A percentile compares a stretch with the other conserved stretches of the same genome.
Evolutionary conservation across 2,797 vertebrate genomes (phyloP).

Genomic region (Lates japonicus): DNA sequence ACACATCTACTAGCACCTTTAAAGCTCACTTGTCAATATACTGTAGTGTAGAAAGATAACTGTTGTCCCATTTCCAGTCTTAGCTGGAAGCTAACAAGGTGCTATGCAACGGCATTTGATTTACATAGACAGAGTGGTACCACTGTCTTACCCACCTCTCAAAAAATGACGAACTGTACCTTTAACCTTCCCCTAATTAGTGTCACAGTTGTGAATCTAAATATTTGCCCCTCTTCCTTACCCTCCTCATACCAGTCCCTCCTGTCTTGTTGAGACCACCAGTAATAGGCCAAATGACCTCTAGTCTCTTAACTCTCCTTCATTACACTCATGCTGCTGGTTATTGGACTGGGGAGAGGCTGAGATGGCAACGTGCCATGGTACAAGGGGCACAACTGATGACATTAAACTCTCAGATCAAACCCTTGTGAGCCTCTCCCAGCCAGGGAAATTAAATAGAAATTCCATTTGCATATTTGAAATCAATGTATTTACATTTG

Average conservation of each 20-base stretch:
- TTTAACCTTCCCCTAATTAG: conserved; percentile 30
- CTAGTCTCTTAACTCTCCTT: conserved; percentile 78
- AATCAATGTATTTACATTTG: conserved; percentile 71
- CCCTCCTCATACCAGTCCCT: conserved; percentile 47
- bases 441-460: conserved; percentile 74
- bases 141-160: neutral
- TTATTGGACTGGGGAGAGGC: conserved; percentile 76
- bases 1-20: neutral
- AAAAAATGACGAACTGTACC: conserved; percentile 20
- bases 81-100: too few relatives aligned
- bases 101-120: neutral
- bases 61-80: too few relatives aligned
- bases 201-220: conserved; percentile 51
- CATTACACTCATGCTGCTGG: conserved; percentile 78
- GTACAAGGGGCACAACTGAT: conserved; percentile 76
- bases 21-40: neutral
- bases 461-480: conserved; percentile 75
- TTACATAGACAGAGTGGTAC: neutral
- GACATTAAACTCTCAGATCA: conserved; percentile 81
- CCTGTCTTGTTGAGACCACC: conserved; percentile 67
- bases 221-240: conserved; percentile 48
- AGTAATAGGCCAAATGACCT: conserved; percentile 81
- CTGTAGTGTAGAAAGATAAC: neutral
- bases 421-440: conserved; percentile 69
- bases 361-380: conserved; percentile 73